These are phyloP conservation scores for Physocephala rufipes DNA, from an alignment of 2,888 invertebrate genomes.

Conservation along the genomic window DNA sequence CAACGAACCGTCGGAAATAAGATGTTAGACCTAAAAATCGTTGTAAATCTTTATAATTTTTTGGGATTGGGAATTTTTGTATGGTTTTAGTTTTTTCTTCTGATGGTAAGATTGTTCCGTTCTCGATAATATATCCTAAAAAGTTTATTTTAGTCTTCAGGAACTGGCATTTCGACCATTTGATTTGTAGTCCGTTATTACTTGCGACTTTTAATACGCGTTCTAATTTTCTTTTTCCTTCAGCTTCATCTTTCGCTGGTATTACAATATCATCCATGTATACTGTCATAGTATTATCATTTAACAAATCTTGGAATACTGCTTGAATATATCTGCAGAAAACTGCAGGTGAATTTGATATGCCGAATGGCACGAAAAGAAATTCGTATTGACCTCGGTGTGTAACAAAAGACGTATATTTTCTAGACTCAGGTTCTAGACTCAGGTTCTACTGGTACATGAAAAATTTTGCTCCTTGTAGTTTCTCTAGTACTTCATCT, in stretches of 20 bases:
- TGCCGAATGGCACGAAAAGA: slow-evolving; percentile 45
- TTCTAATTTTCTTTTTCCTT: slow-evolving; percentile 31
- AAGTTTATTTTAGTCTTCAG: slow-evolving; percentile 37
- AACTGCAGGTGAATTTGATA: slow-evolving; percentile 44
- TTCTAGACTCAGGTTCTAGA: no score
- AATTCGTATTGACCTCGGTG: slow-evolving; percentile 48
- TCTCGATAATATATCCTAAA: slow-evolving; percentile 40
- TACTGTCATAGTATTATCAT: slow-evolving; percentile 29
- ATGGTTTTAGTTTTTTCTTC: slow-evolving; percentile 34
- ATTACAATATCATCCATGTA: slow-evolving; percentile 46
- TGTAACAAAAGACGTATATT: slow-evolving; percentile 50
- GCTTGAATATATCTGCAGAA: slow-evolving; percentile 42
- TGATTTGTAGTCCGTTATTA: slow-evolving; percentile 25
- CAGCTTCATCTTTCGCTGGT: slow-evolving; percentile 34
- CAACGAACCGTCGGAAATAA: slow-evolving; percentile 41
- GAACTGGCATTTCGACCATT: slow-evolving; percentile 43
- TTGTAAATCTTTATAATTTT: slow-evolving; percentile 34
- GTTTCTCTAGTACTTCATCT: no score
- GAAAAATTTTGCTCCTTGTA: slow-evolving; percentile 47
- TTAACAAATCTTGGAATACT: slow-evolving; percentile 38
- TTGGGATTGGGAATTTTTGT: slow-evolving; percentile 37
- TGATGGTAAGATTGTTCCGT: slow-evolving; percentile 33
- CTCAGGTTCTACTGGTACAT: slow-evolving; percentile 44
- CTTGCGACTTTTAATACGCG: background rate
- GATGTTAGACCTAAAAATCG: slow-evolving; percentile 41